Conservation (phyloP, 2,113 vertebrate species). For the Siniperca chuatsi region DNA sequence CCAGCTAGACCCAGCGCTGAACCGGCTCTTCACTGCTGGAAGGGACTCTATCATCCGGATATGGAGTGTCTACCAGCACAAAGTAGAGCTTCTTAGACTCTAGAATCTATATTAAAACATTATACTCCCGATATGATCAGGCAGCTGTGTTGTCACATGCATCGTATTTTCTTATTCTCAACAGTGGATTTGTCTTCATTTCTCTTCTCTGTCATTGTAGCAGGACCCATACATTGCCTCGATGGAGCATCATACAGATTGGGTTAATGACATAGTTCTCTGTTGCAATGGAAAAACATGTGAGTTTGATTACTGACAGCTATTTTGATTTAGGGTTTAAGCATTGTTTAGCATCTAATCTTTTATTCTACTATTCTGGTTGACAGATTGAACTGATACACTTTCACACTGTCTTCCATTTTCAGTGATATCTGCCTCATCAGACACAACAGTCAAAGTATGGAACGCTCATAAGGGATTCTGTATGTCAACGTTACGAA, state of each 20-base stretch:
- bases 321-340: not conserved
- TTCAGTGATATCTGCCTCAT: slow-evolving; percentile 97
- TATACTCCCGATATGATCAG: rapidly evolving
- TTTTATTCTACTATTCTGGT: not conserved
- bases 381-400: not conserved
- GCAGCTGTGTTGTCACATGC: not conserved
- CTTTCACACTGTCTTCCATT: not conserved
- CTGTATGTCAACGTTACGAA: slow-evolving; percentile 99
- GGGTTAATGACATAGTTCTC: slow-evolving; percentile 98
- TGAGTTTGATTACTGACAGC: slow-evolving; percentile 81
- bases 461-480: slow-evolving; percentile 99
- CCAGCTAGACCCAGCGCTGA: slow-evolving; percentile 94
- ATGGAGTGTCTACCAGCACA: slow-evolving; percentile 99
- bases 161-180: not conserved
- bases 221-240: slow-evolving; percentile 99
- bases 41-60: slow-evolving; percentile 98
- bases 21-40: slow-evolving; percentile 96
- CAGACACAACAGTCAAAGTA: slow-evolving; percentile 98
- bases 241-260: slow-evolving; percentile 99
- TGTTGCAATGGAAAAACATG: slow-evolving; percentile 99
- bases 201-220: slow-evolving; percentile 75
- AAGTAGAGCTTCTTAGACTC: slow-evolving; percentile 82
- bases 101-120: not conserved
- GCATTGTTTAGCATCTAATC: not conserved
- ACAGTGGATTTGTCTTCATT: not conserved